These are phyloP conservation scores for Temnothorax longispinosus DNA, from an alignment of 1,140 invertebrate species.

Conservation along the genomic window DNA sequence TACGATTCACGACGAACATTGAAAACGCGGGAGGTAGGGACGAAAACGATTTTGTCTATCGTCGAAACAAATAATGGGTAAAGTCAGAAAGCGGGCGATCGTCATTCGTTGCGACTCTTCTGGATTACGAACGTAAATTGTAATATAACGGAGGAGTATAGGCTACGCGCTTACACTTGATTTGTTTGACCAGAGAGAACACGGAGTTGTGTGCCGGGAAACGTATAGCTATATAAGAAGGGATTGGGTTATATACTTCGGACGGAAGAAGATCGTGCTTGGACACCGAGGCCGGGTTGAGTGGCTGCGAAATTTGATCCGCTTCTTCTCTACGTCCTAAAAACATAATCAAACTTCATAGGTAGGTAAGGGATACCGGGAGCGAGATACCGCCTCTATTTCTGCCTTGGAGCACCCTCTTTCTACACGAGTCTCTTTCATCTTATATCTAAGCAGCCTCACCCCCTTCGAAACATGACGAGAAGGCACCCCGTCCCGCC, in stretches of 20 bases:
- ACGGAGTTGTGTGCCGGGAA: slow-evolving; percentile 12
- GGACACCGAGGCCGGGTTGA: slow-evolving; percentile 26
- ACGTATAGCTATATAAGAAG: neutral
- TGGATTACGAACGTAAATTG: neutral
- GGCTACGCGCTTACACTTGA: neutral
- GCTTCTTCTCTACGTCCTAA: slow-evolving; percentile 64
- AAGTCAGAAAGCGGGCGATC: neutral
- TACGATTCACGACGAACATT: neutral
- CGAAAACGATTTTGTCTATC: neutral
- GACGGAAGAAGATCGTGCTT: slow-evolving; percentile 42
- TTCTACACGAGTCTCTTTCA: slow-evolving; percentile 72
- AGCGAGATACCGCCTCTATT: slow-evolving; percentile 63
- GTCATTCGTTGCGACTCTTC: neutral
- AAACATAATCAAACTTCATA: slow-evolving; percentile 77
- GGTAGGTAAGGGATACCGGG: slow-evolving; percentile 65
- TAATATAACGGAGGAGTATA: neutral
- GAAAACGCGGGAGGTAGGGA: neutral
- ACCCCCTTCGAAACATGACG: slow-evolving; percentile 25
- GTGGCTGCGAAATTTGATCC: slow-evolving; percentile 73
- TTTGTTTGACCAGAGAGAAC: slow-evolving; percentile 32
- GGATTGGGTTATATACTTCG: slow-evolving; percentile 50
- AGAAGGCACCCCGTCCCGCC: slow-evolving; percentile 17
- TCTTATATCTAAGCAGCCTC: slow-evolving; percentile 67
- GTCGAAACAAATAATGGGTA: neutral
- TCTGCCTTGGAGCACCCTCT: slow-evolving; percentile 64